phyloP scores from a whole-genome alignment of 1,140 invertebrate genomes.

The Pogonognathellus flavescens region DNA sequence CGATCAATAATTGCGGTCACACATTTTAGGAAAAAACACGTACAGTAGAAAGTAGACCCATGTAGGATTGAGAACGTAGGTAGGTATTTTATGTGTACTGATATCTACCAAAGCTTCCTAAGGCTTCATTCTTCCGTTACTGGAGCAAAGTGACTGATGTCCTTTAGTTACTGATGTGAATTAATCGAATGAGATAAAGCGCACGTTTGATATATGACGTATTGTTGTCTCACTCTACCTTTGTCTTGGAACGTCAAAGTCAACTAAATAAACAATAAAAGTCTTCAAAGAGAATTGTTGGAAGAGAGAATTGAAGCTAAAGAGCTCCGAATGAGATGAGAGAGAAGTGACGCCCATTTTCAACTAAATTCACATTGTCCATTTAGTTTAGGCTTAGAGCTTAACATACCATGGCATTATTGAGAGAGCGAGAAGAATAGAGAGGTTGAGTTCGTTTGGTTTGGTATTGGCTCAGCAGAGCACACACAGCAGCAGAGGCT shows the following conservation, averaged over 20 bases:
- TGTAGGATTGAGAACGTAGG: too few relatives aligned
- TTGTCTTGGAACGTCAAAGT: conserved; percentile 48
- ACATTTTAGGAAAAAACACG: too few relatives aligned
- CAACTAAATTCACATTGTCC: conserved; percentile 32
- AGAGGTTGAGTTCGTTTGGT: conserved; percentile 4
- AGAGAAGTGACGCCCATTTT: conserved; percentile 44
- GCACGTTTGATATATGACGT: conserved; percentile 24
- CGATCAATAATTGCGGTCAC: too few relatives aligned
- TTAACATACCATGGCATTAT: conserved; percentile 41
- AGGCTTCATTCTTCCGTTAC: not conserved
- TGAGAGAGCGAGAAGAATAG: conserved; percentile 15
- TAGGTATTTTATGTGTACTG: too few relatives aligned
- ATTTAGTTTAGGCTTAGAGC: conserved; percentile 30
- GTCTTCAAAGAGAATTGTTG: conserved; percentile 45
- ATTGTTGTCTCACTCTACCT: conserved; percentile 31
- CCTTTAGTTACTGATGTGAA: not conserved
- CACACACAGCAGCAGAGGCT: not conserved
- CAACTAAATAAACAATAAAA: not conserved
- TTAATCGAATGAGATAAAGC: not conserved
- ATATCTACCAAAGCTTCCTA: not conserved
- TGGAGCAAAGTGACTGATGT: not conserved
- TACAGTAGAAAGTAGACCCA: too few relatives aligned
- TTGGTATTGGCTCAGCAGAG: too few relatives aligned
- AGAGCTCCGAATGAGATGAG: conserved; percentile 31
- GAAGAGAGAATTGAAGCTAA: conserved; percentile 39